Percentiles rank a stretch among this genome's conserved stretches.
Evolutionary conservation across 2,797 vertebrate genomes (phyloP).

Genomic region (Coregonus ussuriensis): DNA sequence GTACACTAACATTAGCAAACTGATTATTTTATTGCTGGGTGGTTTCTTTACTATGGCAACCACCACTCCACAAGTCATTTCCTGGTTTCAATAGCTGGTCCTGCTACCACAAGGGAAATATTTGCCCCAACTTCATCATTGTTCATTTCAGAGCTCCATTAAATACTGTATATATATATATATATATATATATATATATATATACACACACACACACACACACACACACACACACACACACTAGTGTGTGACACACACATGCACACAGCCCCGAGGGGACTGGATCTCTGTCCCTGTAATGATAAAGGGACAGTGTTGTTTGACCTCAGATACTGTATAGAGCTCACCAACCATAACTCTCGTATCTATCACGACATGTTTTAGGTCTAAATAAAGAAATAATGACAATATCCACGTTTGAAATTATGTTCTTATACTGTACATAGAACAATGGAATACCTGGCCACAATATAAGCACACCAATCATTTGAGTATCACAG

Average conservation of each 20-base stretch:
- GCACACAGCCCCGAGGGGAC: background rate
- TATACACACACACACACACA: background rate
- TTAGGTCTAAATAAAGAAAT: background rate
- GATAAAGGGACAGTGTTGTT: background rate
- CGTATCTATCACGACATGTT: background rate
- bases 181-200: too few relatives aligned
- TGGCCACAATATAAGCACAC: background rate
- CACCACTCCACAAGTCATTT: conserved; percentile 21
- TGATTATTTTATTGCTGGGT: conserved; percentile 36
- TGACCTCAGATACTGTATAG: background rate
- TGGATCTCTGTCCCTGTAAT: background rate
- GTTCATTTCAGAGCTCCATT: conserved; percentile 5
- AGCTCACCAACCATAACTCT: background rate
- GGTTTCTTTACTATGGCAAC: conserved; percentile 25
- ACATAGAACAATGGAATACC: background rate
- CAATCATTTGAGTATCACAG: background rate
- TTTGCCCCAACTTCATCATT: background rate
- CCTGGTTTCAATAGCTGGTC: conserved; percentile 6
- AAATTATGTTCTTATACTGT: background rate
- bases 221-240: background rate
- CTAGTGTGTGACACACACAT: background rate
- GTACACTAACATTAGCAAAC: conserved; percentile 46
- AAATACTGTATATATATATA: background rate
- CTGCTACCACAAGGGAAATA: conserved; percentile 8
- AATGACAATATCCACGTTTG: background rate